Base-by-base conservation (phyloP, 2,797 vertebrate species). In the Rhyacichthys aspro region DNA sequence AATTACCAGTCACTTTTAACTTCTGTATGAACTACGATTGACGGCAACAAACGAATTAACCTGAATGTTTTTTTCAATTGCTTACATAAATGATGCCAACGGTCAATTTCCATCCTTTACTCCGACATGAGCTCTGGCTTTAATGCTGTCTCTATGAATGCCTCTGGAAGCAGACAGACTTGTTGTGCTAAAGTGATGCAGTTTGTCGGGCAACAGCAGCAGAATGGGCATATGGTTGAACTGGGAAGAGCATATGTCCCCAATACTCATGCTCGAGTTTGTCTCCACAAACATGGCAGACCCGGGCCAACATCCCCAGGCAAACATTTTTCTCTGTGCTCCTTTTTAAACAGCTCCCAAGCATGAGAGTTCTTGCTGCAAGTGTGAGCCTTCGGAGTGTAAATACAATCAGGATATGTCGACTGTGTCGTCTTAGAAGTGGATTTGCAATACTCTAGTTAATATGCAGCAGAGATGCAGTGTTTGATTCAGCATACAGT, bases 141-240 rank as follows among this genome's bases (percentile, higher is more conserved):
- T 1, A 38, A 41, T 62, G 42, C 57, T 55, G 67, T 74, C 67
- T 71, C 48, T 55, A 62, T 72, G 67, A 74, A 74, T 78, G 41
- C 48, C 19, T 0, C 48, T 67, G 18, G 9, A 65, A 62, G 49
- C 53, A 38, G 61, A 33, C 60, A 53, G 76, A 76, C 78, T 78
- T 85, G 76, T 85, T 72, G 67, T 79, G 67, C 74, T 70, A 76
- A 79, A 84, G 59, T 4, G 54, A 70, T 81, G 76, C 69, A 57
- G 59, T 81, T 87, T 84, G 78, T 81, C 59, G 46, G 67, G 67
- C 67, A 78, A 76, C 67, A 68, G 76, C 66, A 79, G 73, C 82
- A 79, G 76, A 81, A 71, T 17, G 74, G 81, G 66, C 86, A 86
- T 90, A 87, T 88, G 88, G 88, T 67, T 82, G 68, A 85, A 85